phyloP scores from a whole-genome alignment of 2,797 vertebrate genomes.

The Arvicola amphibius region DNA sequence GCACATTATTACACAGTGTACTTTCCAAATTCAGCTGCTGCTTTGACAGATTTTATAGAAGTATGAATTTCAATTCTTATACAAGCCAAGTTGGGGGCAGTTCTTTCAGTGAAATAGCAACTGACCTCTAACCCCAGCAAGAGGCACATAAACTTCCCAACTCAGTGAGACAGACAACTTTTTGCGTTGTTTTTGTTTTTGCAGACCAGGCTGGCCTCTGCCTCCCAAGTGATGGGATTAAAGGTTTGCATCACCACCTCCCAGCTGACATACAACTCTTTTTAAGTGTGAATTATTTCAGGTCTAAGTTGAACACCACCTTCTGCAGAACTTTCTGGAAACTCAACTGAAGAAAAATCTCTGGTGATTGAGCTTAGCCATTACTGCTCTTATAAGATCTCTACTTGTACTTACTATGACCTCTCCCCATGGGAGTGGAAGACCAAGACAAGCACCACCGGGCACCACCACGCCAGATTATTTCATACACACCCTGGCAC shows the following conservation, averaged over 20 bases:
- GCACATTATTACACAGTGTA: neutral
- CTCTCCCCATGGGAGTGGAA: neutral
- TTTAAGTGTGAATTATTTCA: neutral
- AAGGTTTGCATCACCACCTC: neutral
- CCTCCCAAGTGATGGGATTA: neutral
- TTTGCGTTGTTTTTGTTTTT: neutral
- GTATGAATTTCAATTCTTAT: conserved; percentile 22
- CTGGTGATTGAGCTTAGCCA: neutral
- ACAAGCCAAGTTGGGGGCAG: neutral
- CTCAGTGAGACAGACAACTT: neutral
- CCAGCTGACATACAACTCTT: neutral
- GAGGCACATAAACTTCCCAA: neutral
- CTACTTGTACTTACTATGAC: neutral
- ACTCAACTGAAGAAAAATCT: neutral
- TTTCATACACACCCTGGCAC: neutral
- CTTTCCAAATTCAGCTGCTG: conserved; percentile 46
- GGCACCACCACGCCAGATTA: neutral
- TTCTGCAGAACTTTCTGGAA: neutral
- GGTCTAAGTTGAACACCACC: neutral
- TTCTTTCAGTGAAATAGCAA: neutral
- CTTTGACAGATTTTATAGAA: conserved; percentile 40
- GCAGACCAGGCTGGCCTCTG: neutral
- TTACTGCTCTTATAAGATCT: neutral
- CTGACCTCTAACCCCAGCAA: neutral
- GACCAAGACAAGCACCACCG: neutral